Conservation (phyloP, 2,113 vertebrate species). For the Delphinus delphis region DNA sequence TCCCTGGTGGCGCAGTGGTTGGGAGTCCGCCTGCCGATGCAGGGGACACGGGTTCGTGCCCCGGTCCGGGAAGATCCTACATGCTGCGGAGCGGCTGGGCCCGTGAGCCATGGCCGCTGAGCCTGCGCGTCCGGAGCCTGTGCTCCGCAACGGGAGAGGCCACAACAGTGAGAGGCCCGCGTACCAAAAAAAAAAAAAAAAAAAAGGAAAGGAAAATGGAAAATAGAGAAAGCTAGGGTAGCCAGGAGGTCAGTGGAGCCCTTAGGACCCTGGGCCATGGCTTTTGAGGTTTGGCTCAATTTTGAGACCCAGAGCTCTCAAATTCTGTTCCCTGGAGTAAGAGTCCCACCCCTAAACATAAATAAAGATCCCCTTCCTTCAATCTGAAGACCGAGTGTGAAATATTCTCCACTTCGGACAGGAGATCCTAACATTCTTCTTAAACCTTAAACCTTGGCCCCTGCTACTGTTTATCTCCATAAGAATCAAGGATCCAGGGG, state of each 20-base stretch:
- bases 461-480: not conserved
- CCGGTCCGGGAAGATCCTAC: too few relatives aligned
- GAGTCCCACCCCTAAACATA: not conserved
- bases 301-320: not conserved
- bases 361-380: not conserved
- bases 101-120: too few relatives aligned
- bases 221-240: not conserved
- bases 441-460: not conserved
- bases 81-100: too few relatives aligned
- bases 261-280: not conserved
- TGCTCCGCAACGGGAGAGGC: too few relatives aligned
- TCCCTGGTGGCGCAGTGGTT: too few relatives aligned
- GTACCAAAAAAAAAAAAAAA: too few relatives aligned
- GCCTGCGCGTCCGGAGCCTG: too few relatives aligned
- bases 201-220: not conserved
- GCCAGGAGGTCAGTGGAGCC: not conserved
- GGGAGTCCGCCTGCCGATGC: too few relatives aligned
- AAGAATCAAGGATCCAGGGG: not conserved
- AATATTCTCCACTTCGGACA: not conserved
- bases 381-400: not conserved
- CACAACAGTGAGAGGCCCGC: too few relatives aligned
- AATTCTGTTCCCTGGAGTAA: not conserved
- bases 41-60: too few relatives aligned
- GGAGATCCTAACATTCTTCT: not conserved
- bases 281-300: not conserved